Evolutionary conservation across 2,888 invertebrate genomes (phyloP), one percentile per base, ranked within the genome.

Genomic region (Catocala sponsa): DNA sequence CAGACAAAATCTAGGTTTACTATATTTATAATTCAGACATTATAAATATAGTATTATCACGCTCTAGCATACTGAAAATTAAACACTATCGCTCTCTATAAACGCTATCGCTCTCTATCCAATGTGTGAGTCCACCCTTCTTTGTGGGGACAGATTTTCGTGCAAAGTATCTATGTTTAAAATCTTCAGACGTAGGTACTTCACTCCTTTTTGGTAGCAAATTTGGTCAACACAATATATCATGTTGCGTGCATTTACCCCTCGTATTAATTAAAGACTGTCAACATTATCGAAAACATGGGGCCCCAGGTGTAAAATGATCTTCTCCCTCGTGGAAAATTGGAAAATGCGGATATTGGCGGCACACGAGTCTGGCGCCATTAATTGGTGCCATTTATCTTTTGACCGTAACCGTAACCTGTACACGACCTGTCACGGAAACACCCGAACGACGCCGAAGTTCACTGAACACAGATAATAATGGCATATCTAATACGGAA

Each of bases 331-430:
- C 65, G 65, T 65, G 67, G 75, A 72, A 86, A 86, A 86, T 88
- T 80, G 86, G 83, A 83, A 84, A 86, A 82, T 78, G 76, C 79
- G 83, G 81, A 80, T 84, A 85, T 85, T 85, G 80, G 78, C 73
- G 72, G 72, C 70, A 78, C 79, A 83, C 79, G 81, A 78, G 71
- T 79, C 78, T 72, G 75, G 68, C 74, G 76, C 55, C 68, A 82
- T 83, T 91, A 91, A 91, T 90, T 88, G 88, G 79, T 68, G 70
- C 80, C 87, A 91, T 92, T 90, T 87, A 90, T 92, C 90, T 90
- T 84, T 81, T 82, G 81, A 83, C 85, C 82, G 84, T 76, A 82
- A 81, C 83, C 79, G 80, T 84, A 80, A 80, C 81, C 79, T 75
- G 66, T 65, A 59, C 67, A 56, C 72, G 64, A 72, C 51, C 46